Percentiles rank a stretch among this genome's conserved stretches.
Evolutionary conservation across 1,140 invertebrate genomes (phyloP).

Genomic region (Cotesia typhae): DNA sequence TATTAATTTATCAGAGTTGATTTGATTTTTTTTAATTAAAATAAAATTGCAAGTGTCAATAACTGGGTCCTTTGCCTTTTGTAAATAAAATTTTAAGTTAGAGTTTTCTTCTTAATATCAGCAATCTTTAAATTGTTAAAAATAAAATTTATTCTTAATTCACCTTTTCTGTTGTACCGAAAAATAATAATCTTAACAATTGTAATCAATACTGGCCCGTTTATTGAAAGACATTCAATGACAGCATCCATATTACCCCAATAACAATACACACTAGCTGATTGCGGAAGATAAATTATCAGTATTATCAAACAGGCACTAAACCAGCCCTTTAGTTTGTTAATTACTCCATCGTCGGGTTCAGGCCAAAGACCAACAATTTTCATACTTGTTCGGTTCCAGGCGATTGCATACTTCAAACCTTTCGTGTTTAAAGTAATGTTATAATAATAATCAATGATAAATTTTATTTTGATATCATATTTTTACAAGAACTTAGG

Average conservation of each 20-base stretch:
- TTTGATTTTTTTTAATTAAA: too few relatives aligned
- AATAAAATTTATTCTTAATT: constrained; percentile 13
- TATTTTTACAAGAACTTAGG: background rate
- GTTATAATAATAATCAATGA: background rate
- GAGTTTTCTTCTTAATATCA: background rate
- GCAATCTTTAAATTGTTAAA: background rate
- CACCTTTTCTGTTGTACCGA: constrained; percentile 31
- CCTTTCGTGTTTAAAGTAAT: constrained; percentile 9
- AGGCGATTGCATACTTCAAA: constrained; percentile 31
- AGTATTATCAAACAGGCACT: constrained; percentile 20
- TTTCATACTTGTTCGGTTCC: constrained; percentile 30
- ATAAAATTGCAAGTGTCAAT: too few relatives aligned
- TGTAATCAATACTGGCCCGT: constrained; percentile 30
- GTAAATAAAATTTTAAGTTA: too few relatives aligned
- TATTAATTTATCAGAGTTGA: too few relatives aligned
- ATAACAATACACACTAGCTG: constrained; percentile 23
- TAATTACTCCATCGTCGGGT: constrained; percentile 13
- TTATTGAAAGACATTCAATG: constrained; percentile 30
- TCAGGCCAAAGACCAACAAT: constrained; percentile 27
- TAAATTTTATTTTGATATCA: background rate
- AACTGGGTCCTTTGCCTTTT: too few relatives aligned
- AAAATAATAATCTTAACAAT: constrained; percentile 33
- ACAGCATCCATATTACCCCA: constrained; percentile 30
- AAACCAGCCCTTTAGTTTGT: constrained; percentile 10
- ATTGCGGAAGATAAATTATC: constrained; percentile 29